These are phyloP conservation scores for Steatornis caripensis DNA, from an alignment of 2,113 vertebrate genomes.

Conservation along the genomic window DNA sequence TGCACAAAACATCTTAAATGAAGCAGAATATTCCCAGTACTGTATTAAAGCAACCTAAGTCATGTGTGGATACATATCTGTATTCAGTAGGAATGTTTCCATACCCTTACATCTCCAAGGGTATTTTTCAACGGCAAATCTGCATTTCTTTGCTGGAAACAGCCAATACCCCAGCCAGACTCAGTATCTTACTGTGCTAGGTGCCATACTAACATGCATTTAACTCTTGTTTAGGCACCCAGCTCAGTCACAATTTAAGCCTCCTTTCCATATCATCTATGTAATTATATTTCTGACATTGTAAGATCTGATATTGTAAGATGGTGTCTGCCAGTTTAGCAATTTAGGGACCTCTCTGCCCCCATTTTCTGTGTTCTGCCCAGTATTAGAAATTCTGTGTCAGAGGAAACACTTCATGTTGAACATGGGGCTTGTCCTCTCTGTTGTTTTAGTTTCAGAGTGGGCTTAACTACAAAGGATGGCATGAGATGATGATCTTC, in stretches of 20 bases:
- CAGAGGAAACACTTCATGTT: not conserved
- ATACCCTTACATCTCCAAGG: not conserved
- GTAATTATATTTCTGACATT: not conserved
- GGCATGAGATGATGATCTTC: not conserved
- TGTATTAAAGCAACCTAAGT: not conserved
- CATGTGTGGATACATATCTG: not conserved
- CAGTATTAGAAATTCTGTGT: not conserved
- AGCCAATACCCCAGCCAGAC: not conserved
- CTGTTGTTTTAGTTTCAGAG: not conserved
- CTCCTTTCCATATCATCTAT: not conserved
- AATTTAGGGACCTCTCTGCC: not conserved
- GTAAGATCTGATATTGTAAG: not conserved
- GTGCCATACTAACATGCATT: rapidly evolving
- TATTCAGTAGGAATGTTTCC: not conserved
- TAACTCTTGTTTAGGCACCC: not conserved
- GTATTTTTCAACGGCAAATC: not conserved
- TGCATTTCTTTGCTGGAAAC: not conserved
- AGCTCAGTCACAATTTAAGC: not conserved
- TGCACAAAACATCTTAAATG: not conserved
- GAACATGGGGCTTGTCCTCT: not conserved
- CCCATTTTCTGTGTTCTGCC: not conserved
- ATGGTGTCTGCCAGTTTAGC: not conserved
- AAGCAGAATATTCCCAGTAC: not conserved
- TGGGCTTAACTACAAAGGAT: not conserved
- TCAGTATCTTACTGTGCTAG: not conserved